Percentiles rank a stretch among this genome's conserved stretches.
phyloP scores from a whole-genome alignment of 2,888 invertebrate genomes.

The Dynastes grantii region DNA sequence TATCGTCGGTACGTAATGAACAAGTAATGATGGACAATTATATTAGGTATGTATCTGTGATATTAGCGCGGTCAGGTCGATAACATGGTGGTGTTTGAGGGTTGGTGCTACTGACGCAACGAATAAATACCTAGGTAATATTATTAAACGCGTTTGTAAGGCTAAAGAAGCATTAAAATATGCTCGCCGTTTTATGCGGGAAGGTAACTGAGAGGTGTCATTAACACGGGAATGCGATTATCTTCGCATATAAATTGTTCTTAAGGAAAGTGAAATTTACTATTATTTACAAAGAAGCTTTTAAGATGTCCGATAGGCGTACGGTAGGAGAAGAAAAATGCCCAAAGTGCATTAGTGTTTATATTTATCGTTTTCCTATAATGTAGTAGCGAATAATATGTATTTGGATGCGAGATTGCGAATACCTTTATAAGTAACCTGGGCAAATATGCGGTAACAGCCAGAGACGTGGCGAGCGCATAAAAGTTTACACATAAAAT shows the following conservation, averaged over 20 bases:
- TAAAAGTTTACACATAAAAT: too few relatives aligned
- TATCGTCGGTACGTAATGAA: background rate
- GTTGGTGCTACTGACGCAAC: slow-evolving; percentile 7
- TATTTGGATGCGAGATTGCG: too few relatives aligned
- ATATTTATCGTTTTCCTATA: too few relatives aligned
- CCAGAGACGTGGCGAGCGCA: too few relatives aligned
- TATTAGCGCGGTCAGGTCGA: background rate
- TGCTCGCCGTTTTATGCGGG: background rate
- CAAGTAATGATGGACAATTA: background rate
- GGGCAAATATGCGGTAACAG: too few relatives aligned
- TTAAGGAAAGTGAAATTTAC: background rate
- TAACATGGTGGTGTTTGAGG: background rate
- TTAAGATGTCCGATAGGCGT: background rate
- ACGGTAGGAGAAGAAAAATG: too few relatives aligned
- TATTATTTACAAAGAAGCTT: background rate
- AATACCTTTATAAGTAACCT: too few relatives aligned
- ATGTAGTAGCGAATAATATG: too few relatives aligned
- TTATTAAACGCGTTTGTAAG: background rate
- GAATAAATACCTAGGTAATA: background rate
- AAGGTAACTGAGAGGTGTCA: background rate
- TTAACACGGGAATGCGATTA: background rate
- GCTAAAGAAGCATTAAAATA: background rate
- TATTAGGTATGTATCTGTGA: slow-evolving; percentile 6
- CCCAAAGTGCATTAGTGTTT: too few relatives aligned
- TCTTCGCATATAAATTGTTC: background rate